Conservation (phyloP, 2,888 invertebrate genomes). For the Xestia ashworthii region DNA sequence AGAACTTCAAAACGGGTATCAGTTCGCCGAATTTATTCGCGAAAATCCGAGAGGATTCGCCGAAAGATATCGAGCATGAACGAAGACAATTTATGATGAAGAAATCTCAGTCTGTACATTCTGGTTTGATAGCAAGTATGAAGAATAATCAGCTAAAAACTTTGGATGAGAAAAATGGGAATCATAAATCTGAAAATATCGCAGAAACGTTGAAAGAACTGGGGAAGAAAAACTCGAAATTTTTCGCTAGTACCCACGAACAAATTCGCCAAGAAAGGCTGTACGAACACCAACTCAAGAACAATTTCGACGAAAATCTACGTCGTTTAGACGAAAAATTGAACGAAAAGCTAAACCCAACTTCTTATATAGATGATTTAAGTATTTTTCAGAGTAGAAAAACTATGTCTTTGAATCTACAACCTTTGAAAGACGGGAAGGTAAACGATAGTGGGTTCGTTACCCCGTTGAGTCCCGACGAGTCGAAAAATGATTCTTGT, state of each 20-base stretch:
- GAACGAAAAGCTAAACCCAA: slow-evolving; percentile 78
- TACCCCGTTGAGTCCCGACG: slow-evolving; percentile 91
- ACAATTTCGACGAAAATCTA: slow-evolving; percentile 87
- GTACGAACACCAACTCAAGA: slow-evolving; percentile 87
- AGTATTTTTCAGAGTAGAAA: slow-evolving; percentile 81
- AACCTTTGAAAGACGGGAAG: slow-evolving; percentile 72
- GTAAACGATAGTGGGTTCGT: slow-evolving; percentile 92
- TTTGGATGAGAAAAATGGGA: slow-evolving; percentile 84
- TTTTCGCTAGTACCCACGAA: slow-evolving; percentile 93
- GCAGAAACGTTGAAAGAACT: slow-evolving; percentile 83
- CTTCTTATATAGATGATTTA: slow-evolving; percentile 80
- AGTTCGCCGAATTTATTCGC: slow-evolving; percentile 87
- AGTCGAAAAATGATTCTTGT: slow-evolving; percentile 81
- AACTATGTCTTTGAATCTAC: slow-evolving; percentile 84
- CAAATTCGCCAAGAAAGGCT: slow-evolving; percentile 92
- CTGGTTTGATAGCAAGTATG: slow-evolving; percentile 81
- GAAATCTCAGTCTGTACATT: slow-evolving; percentile 87
- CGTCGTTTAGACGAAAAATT: slow-evolving; percentile 80
- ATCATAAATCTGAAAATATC: slow-evolving; percentile 62
- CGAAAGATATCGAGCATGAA: slow-evolving; percentile 74
- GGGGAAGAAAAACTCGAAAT: slow-evolving; percentile 83
- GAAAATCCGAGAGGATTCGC: slow-evolving; percentile 80
- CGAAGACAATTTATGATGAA: slow-evolving; percentile 82
- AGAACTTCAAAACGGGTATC: slow-evolving; percentile 79
- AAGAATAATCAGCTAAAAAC: slow-evolving; percentile 85